A percentile compares a stretch with the other conserved stretches of the same genome.
phyloP scores from a whole-genome alignment of 1,140 invertebrate species.

The Lepidurus arcticus region DNA sequence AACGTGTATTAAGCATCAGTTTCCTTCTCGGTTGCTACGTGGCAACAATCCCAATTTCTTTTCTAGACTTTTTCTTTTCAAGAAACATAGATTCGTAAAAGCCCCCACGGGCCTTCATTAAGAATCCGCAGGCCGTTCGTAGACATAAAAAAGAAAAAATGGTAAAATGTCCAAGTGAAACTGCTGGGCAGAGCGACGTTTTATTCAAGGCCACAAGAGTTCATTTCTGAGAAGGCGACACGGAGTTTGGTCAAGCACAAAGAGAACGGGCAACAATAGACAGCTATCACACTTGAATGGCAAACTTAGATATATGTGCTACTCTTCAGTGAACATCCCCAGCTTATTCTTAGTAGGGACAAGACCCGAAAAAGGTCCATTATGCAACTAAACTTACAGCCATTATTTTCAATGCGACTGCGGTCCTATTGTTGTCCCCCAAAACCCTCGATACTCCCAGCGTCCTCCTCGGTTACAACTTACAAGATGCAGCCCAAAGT shows the following conservation, averaged over 20 bases:
- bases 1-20: not conserved
- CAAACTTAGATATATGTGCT: slow-evolving; percentile 6
- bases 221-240: not conserved
- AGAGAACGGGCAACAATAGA: not conserved
- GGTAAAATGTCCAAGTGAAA: not conserved
- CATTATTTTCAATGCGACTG: slow-evolving; percentile 5
- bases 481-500: not conserved
- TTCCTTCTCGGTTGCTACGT: not conserved
- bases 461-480: not conserved
- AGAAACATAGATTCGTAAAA: not conserved
- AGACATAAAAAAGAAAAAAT: not conserved
- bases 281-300: not conserved
- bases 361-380: not conserved
- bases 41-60: not conserved
- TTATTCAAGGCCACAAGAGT: not conserved
- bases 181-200: not conserved
- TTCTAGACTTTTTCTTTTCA: not conserved
- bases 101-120: not conserved
- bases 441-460: not conserved
- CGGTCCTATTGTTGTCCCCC: not conserved
- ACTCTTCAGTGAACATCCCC: not conserved
- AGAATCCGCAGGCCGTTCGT: not conserved
- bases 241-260: not conserved
- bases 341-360: not conserved
- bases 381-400: slow-evolving; percentile 5